Conservation (phyloP, 2,888 invertebrate genomes). For the Selenia dentaria region DNA sequence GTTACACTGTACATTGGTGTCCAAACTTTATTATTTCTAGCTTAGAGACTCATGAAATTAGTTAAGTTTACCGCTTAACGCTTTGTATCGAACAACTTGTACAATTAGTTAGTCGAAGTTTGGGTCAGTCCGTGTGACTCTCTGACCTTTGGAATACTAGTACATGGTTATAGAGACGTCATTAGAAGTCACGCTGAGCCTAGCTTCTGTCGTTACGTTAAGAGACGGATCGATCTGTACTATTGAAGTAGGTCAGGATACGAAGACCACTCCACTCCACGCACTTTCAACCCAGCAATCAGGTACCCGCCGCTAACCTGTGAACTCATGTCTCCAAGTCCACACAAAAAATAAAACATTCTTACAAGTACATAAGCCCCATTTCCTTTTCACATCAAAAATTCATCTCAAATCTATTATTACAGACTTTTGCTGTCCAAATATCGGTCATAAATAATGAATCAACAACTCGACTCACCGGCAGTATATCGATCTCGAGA, state of each 20-base stretch:
- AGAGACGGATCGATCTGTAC: conserved; percentile 40
- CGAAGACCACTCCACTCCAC: conserved; percentile 16
- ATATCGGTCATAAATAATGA: conserved; percentile 61
- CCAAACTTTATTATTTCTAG: not conserved
- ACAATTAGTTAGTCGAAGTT: conserved; percentile 11
- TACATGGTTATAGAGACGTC: conserved; percentile 7
- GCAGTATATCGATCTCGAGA: conserved; percentile 61
- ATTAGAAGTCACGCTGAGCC: conserved; percentile 17
- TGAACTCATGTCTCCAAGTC: conserved; percentile 6
- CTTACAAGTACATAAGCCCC: conserved; percentile 22
- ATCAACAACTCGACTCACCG: conserved; percentile 57
- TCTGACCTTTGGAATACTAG: conserved; percentile 27
- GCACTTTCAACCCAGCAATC: not conserved
- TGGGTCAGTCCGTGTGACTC: conserved; percentile 24
- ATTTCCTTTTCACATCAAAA: conserved; percentile 33
- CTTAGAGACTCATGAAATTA: conserved; percentile 1
- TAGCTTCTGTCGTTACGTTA: conserved; percentile 21
- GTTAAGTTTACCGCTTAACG: conserved; percentile 16
- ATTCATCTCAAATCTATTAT: conserved; percentile 48
- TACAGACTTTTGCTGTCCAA: conserved; percentile 44
- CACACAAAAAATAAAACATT: conserved; percentile 22
- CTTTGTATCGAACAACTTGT: conserved; percentile 4
- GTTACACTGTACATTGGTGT: too few species aligned
- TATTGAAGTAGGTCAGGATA: conserved; percentile 48
- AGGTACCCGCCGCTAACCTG: conserved; percentile 1